These are phyloP conservation scores for Chalcis sispes DNA, from an alignment of 2,888 invertebrate species.

Conservation along the genomic window DNA sequence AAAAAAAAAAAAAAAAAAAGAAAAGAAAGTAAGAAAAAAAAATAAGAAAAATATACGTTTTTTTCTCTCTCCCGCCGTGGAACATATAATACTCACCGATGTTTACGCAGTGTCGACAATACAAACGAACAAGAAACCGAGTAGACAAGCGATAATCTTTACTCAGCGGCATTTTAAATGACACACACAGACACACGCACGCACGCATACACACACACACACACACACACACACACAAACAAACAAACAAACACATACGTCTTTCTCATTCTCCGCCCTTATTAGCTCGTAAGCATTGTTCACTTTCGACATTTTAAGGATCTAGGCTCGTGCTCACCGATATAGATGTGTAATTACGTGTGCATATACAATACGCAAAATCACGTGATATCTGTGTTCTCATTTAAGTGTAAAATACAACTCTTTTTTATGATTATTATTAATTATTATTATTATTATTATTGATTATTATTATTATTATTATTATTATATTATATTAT, in stretches of 20 bases:
- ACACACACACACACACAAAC: not conserved
- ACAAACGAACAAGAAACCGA: no score
- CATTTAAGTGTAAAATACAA: slow-evolving; percentile 73
- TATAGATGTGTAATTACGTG: slow-evolving; percentile 54
- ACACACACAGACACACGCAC: not conserved
- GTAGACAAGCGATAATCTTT: no score
- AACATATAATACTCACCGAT: slow-evolving; percentile 43
- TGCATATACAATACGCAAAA: slow-evolving; percentile 58
- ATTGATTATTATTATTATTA: slow-evolving; percentile 39
- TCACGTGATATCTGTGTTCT: slow-evolving; percentile 64
- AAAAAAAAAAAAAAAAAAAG: no score
- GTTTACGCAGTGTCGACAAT: not conserved
- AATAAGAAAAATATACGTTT: no score
- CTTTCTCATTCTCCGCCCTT: slow-evolving; percentile 34
- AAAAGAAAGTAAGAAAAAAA: no score
- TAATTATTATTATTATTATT: slow-evolving; percentile 25
- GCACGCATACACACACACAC: not conserved
- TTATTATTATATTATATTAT: slow-evolving; percentile 34
- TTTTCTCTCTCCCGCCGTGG: not conserved
- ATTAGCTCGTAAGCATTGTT: slow-evolving; percentile 53
- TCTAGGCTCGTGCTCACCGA: slow-evolving; percentile 59
- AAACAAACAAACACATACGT: not conserved
- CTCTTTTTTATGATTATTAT: slow-evolving; percentile 19
- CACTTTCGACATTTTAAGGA: slow-evolving; percentile 20
- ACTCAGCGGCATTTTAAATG: no score